A percentile compares a stretch with the other conserved stretches of the same genome.
Conservation (phyloP, 35 echinoderm and acorn worm species). For the Stichopus chloronotus region DNA sequence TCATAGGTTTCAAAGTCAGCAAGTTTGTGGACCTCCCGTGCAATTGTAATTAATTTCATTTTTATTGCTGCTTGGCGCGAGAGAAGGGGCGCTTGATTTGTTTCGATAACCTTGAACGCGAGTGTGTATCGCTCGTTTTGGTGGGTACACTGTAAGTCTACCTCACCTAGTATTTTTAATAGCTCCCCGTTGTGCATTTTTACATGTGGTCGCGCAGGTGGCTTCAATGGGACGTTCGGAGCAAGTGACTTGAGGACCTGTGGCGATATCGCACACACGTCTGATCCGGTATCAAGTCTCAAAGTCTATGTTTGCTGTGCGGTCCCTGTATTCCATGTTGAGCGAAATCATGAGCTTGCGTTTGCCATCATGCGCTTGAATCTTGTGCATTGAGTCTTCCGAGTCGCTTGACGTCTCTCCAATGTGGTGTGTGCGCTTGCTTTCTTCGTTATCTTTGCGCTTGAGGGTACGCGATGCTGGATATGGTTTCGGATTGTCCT, state of each 20-base stretch:
- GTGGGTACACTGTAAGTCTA: constrained; percentile 38
- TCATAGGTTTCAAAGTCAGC: neutral
- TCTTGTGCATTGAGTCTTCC: constrained; percentile 4
- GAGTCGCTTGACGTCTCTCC: neutral
- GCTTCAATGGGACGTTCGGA: neutral
- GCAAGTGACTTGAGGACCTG: neutral
- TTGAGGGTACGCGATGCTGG: constrained; percentile 1
- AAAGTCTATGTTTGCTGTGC: constrained; percentile 38
- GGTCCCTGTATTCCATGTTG: constrained; percentile 2
- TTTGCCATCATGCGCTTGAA: neutral
- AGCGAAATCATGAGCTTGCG: neutral
- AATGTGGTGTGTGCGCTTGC: constrained; percentile 40
- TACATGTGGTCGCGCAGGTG: constrained; percentile 36
- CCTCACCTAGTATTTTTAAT: constrained; percentile 10
- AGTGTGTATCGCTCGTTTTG: constrained; percentile 40
- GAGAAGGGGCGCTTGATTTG: constrained; percentile 20
- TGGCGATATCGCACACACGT: constrained; percentile 32
- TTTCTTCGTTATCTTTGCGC: neutral
- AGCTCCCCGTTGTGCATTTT: constrained; percentile 42
- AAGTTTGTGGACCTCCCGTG: neutral
- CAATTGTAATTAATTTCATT: neutral
- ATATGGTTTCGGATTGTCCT: constrained; percentile 30
- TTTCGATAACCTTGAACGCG: constrained; percentile 43
- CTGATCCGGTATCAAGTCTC: constrained; percentile 28
- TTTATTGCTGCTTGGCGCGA: neutral